These are phyloP conservation scores for Rhyacophila evoluta DNA, from an alignment of 2,888 invertebrate genomes.

Conservation along the genomic window DNA sequence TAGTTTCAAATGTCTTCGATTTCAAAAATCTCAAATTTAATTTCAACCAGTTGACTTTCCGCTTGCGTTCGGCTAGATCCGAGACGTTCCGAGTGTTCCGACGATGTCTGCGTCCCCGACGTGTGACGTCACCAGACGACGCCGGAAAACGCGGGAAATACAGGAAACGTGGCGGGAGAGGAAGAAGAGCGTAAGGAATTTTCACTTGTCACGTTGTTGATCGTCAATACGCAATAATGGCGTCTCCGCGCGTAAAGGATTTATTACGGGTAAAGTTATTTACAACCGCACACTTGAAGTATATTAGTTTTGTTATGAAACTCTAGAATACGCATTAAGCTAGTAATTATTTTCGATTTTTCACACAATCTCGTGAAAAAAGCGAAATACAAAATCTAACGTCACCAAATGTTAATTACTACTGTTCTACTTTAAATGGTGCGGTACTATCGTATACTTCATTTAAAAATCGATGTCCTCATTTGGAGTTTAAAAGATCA, in stretches of 20 bases:
- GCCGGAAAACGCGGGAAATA: conserved; percentile 16
- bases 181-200: not conserved
- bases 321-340: too few species aligned
- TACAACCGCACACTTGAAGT: too few species aligned
- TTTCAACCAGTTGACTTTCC: not conserved
- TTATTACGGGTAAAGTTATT: not conserved
- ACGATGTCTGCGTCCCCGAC: not conserved
- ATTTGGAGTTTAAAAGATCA: too few species aligned
- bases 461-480: too few species aligned
- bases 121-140: conserved; percentile 44
- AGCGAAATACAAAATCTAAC: too few species aligned
- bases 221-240: conserved; percentile 2
- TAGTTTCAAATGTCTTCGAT: too few species aligned
- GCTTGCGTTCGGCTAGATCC: not conserved
- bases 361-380: too few species aligned
- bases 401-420: too few species aligned
- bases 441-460: too few species aligned
- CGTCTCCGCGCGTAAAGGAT: not conserved
- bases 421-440: too few species aligned
- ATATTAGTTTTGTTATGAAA: too few species aligned
- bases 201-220: not conserved
- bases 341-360: too few species aligned
- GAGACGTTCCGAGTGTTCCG: not conserved
- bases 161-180: not conserved
- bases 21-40: not conserved